A percentile compares a stretch with the other conserved stretches of the same genome.
phyloP scores from a whole-genome alignment of 2,888 invertebrate species.

The Pantelozetes paolii region DNA sequence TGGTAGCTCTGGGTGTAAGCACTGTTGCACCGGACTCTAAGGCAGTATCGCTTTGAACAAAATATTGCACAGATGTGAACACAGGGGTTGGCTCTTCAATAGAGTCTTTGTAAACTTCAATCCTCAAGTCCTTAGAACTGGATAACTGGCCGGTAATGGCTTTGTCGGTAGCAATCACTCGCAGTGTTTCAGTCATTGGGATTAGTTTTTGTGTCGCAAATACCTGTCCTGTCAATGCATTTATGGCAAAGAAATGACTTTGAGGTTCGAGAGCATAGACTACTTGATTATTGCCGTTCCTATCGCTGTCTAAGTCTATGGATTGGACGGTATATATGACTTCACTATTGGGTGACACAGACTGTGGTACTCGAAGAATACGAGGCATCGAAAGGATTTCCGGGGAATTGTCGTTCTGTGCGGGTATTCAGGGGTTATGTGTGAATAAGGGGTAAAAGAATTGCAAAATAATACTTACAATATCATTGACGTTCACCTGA shows the following conservation, averaged over 20 bases:
- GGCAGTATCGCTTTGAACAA: constrained; percentile 46
- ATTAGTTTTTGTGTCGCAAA: constrained; percentile 47
- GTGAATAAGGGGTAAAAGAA: neutral
- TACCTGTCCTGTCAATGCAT: constrained; percentile 49
- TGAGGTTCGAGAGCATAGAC: constrained; percentile 47
- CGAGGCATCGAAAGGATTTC: constrained; percentile 49
- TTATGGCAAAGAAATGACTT: constrained; percentile 48
- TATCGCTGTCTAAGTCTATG: constrained; percentile 48
- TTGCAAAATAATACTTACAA: constrained; percentile 20
- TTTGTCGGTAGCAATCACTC: constrained; percentile 47
- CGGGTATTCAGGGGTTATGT: no score
- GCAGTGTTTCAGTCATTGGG: constrained; percentile 47
- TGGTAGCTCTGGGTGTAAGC: constrained; percentile 47
- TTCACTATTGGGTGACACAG: constrained; percentile 47
- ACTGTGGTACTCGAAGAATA: constrained; percentile 48
- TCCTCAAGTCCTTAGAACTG: constrained; percentile 45
- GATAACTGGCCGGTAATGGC: constrained; percentile 44
- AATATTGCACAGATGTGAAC: constrained; percentile 48
- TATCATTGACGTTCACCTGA: constrained; percentile 48
- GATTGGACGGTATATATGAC: constrained; percentile 49
- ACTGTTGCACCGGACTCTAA: constrained; percentile 48
- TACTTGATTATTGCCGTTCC: constrained; percentile 46
- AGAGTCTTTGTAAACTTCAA: constrained; percentile 49
- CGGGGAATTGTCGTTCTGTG: constrained; percentile 49
- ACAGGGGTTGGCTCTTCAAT: constrained; percentile 48